phyloP scores from a whole-genome alignment of 1,140 invertebrate genomes.

The Cherax quadricarinatus region DNA sequence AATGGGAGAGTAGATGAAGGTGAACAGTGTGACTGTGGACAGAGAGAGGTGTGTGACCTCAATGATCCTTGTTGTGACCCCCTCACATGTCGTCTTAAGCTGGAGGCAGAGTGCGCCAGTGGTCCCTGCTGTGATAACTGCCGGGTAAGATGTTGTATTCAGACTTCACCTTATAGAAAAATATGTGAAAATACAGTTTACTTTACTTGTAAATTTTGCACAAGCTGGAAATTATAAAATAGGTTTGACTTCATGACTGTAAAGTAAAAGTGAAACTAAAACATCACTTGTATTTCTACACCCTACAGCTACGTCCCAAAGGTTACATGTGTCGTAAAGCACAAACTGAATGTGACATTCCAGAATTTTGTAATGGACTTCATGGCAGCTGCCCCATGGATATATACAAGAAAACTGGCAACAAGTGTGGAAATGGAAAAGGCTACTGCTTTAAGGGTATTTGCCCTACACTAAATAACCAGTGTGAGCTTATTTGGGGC shows the following conservation, averaged over 20 bases:
- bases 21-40: conserved; percentile 95
- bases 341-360: conserved; percentile 94
- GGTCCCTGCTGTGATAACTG: conserved; percentile 95
- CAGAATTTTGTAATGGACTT: conserved; percentile 92
- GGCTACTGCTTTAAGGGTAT: conserved; percentile 94
- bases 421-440: conserved; percentile 83
- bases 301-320: conserved; percentile 83
- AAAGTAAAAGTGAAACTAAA: background rate
- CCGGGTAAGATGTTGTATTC: conserved; percentile 81
- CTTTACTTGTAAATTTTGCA: background rate
- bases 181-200: background rate
- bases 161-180: background rate
- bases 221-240: background rate
- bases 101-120: conserved; percentile 92
- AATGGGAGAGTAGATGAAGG: conserved; percentile 96
- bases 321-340: conserved; percentile 89
- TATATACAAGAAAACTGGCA: conserved; percentile 93
- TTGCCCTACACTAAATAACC: conserved; percentile 90
- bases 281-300: background rate
- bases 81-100: conserved; percentile 93
- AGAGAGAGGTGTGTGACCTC: conserved; percentile 89
- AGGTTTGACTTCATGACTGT: background rate
- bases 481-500: conserved; percentile 96
- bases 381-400: conserved; percentile 91
- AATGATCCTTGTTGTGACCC: conserved; percentile 96